phyloP scores from a whole-genome alignment of 1,140 invertebrate genomes.

The Pseudoatta argentina region DNA sequence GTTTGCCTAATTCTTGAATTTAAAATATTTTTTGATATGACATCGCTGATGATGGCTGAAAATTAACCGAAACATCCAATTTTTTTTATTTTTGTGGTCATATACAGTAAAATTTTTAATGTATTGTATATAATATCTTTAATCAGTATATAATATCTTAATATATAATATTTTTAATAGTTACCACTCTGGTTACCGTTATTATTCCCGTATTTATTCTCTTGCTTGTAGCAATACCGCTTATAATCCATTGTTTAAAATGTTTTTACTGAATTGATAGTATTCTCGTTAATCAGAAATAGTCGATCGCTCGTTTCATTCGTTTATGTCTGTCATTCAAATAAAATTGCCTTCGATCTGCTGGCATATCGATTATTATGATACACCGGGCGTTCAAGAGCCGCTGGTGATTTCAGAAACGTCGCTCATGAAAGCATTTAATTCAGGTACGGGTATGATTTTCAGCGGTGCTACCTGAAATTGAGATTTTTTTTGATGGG shows the following conservation, averaged over 20 bases:
- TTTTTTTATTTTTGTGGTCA: too few relatives aligned
- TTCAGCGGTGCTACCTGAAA: slow-evolving; percentile 54
- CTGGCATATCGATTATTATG: slow-evolving; percentile 32
- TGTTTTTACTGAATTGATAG: neutral
- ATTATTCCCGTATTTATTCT: too few relatives aligned
- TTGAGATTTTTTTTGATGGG: slow-evolving; percentile 47
- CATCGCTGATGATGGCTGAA: too few relatives aligned
- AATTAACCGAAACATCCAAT: too few relatives aligned
- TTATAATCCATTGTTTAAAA: too few relatives aligned
- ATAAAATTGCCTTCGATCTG: neutral
- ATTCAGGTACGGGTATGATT: slow-evolving; percentile 28
- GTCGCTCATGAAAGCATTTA: slow-evolving; percentile 10
- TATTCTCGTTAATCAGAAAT: neutral
- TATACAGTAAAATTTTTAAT: too few relatives aligned
- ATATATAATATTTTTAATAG: too few relatives aligned
- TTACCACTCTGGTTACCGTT: too few relatives aligned
- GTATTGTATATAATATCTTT: too few relatives aligned
- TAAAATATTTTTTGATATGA: neutral
- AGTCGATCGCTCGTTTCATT: neutral
- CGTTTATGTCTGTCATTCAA: slow-evolving; percentile 15
- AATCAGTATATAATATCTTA: too few relatives aligned
- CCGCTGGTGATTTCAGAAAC: slow-evolving; percentile 35
- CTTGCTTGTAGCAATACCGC: too few relatives aligned
- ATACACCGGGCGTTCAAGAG: neutral
- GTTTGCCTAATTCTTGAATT: neutral